Base-by-base conservation (phyloP, 2,113 vertebrate species). In the Eublepharis macularius region DNA sequence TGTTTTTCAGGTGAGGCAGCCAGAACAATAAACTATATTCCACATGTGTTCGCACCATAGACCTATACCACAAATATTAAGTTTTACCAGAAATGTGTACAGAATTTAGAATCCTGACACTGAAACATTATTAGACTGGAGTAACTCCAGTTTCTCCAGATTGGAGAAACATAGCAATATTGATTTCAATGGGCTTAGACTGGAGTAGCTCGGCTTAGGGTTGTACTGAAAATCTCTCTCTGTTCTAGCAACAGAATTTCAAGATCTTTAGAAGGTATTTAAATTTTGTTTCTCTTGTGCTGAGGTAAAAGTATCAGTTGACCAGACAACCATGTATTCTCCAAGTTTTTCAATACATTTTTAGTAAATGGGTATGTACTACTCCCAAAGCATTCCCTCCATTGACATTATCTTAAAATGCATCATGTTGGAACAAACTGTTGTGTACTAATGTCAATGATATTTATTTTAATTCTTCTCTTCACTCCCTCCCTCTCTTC, bases 381-480 rank as follows among this genome's bases (percentile, higher is more conserved):
- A 84, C 39, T 76, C 63, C 57, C 65, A 60, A 66, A n/a, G 34
- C 32, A 16, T 9, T 49, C 26, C 49, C 29, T 10, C 41, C 39
- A 72, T 80, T 49, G 60, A 60, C 24, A 78, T 72, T 4, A 66
- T 1, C 74, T 81, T 70, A 21, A 21, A 19, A 66, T 74, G 81
- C 32, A 4, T 82, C 82, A 45, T 16, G 63, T 81, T 87, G 84
- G 76, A 69, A 69, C 32, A 83, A 60, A 0, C 78, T 73, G 81
- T 70, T 1, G 36, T 60, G 76, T 72, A 74, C n/a, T 34, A 84
- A 89, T 43, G 54, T 19, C 86, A 8, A 26, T 26, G 13, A 17
- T 32, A 76, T 34, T 77, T 87, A 81, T 39, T 79, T 1, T 14
- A 60, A 51, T 51, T 11, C 11, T 36, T 79, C 16, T 77, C 49